phyloP scores from a whole-genome alignment of 2,888 invertebrate genomes.

The Patella caerulea region DNA sequence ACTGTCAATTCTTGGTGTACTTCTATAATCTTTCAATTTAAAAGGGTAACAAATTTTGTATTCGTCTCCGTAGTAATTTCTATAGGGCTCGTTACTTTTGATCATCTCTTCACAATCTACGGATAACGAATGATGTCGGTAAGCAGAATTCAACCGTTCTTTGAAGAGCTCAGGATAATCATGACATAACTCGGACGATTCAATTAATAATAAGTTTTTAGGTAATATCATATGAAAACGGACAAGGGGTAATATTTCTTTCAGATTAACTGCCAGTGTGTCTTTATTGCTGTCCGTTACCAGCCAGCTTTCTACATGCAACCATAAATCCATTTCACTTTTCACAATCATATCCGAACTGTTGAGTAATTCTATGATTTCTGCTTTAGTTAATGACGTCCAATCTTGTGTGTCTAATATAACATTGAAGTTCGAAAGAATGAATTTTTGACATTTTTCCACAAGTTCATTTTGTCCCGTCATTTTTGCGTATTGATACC shows the following conservation, averaged over 20 bases:
- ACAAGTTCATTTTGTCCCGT: slow-evolving; percentile 53
- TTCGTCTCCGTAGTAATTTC: slow-evolving; percentile 51
- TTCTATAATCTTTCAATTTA: slow-evolving; percentile 47
- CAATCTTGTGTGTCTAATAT: slow-evolving; percentile 59
- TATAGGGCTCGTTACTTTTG: slow-evolving; percentile 43
- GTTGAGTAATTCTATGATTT: slow-evolving; percentile 57
- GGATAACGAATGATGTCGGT: slow-evolving; percentile 60
- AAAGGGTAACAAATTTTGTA: slow-evolving; percentile 52
- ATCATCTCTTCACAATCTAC: slow-evolving; percentile 36
- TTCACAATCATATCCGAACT: slow-evolving; percentile 58
- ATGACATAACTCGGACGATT: slow-evolving; percentile 48
- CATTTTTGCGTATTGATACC: slow-evolving; percentile 64
- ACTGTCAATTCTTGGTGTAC: slow-evolving; percentile 58
- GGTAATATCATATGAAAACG: slow-evolving; percentile 62
- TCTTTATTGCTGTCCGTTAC: slow-evolving; percentile 43
- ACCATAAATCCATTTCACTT: slow-evolving; percentile 57
- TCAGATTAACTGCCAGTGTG: slow-evolving; percentile 43
- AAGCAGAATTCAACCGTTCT: slow-evolving; percentile 51
- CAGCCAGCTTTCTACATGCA: slow-evolving; percentile 55
- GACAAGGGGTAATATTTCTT: slow-evolving; percentile 50
- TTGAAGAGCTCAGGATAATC: slow-evolving; percentile 45
- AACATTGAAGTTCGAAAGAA: slow-evolving; percentile 61
- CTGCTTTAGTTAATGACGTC: slow-evolving; percentile 49
- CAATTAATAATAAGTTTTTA: slow-evolving; percentile 51
- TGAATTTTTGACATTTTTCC: slow-evolving; percentile 55